A percentile compares a stretch with the other conserved stretches of the same genome.
These are phyloP conservation scores for Bombus haemorrhoidalis DNA, from an alignment of 1,140 invertebrate species.

Conservation along the genomic window DNA sequence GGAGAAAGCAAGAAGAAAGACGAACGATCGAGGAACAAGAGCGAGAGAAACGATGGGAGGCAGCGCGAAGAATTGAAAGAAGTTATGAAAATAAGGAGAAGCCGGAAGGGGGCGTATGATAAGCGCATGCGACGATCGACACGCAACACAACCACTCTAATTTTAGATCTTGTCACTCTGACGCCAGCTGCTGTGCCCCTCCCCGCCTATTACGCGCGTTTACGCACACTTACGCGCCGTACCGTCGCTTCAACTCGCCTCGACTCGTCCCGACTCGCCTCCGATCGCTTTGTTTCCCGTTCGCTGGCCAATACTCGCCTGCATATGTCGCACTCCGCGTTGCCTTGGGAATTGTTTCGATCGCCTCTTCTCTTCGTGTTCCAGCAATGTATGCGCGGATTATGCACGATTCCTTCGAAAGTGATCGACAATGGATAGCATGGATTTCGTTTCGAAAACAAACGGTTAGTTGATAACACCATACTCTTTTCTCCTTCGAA, in stretches of 20 bases:
- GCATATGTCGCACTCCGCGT: background rate
- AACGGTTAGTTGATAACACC: too few species aligned
- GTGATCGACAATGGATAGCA: background rate
- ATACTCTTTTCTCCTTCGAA: too few species aligned
- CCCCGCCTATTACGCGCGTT: slow-evolving; percentile 81
- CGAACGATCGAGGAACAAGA: background rate
- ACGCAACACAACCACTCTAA: slow-evolving; percentile 80
- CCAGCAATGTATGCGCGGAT: background rate
- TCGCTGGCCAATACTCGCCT: background rate
- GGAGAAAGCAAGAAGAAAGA: slow-evolving; percentile 29
- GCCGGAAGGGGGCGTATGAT: slow-evolving; percentile 80
- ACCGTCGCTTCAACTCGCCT: slow-evolving; percentile 43
- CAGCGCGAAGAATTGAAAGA: slow-evolving; percentile 77
- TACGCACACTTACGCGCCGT: slow-evolving; percentile 73
- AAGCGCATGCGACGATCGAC: slow-evolving; percentile 82
- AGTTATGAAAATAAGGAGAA: slow-evolving; percentile 80
- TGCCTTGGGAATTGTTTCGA: background rate
- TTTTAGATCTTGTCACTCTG: slow-evolving; percentile 83
- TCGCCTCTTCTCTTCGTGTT: background rate
- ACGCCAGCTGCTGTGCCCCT: slow-evolving; percentile 80
- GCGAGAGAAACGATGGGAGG: slow-evolving; percentile 53
- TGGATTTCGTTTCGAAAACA: background rate
- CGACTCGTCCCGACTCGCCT: background rate
- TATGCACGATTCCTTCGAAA: background rate
- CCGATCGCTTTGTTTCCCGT: slow-evolving; percentile 28